Evolutionary conservation across 2,888 invertebrate genomes (phyloP).

Genomic region (Idaea aversata): DNA sequence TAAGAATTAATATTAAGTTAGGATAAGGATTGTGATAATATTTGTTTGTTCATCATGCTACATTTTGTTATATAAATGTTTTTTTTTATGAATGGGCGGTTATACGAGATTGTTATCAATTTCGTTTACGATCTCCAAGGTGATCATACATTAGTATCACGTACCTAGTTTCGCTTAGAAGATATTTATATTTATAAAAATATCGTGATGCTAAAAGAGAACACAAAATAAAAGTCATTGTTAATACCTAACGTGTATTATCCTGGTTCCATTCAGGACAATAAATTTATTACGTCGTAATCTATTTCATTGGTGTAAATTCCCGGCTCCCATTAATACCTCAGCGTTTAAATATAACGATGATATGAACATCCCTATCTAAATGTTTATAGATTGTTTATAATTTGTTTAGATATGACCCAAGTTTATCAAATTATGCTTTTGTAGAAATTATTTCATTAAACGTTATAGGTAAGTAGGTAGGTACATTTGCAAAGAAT

Average conservation of each 20-base stretch:
- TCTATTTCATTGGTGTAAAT: not conserved
- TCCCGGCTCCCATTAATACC: not conserved
- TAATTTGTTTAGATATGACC: not conserved
- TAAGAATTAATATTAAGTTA: too few relatives aligned
- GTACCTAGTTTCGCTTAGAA: too few relatives aligned
- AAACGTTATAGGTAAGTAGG: not conserved
- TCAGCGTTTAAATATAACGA: not conserved
- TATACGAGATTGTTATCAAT: too few relatives aligned
- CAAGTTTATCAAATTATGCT: not conserved
- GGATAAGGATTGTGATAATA: too few relatives aligned
- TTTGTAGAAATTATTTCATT: not conserved
- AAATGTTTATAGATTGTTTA: not conserved
- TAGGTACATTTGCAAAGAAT: too few relatives aligned
- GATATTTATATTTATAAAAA: not conserved
- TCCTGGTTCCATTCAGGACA: not conserved
- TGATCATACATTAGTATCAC: too few relatives aligned
- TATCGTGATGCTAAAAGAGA: not conserved
- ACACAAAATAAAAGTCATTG: not conserved
- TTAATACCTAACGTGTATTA: not conserved
- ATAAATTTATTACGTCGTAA: slow-evolving; percentile 3
- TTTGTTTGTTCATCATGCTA: too few relatives aligned
- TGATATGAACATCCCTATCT: not conserved
- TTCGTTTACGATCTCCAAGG: too few relatives aligned
- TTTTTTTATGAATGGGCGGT: too few relatives aligned
- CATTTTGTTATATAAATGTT: too few relatives aligned